These are phyloP conservation scores for Zaprionus lineosus DNA, from an alignment of 2,888 invertebrate species.

Conservation along the genomic window DNA sequence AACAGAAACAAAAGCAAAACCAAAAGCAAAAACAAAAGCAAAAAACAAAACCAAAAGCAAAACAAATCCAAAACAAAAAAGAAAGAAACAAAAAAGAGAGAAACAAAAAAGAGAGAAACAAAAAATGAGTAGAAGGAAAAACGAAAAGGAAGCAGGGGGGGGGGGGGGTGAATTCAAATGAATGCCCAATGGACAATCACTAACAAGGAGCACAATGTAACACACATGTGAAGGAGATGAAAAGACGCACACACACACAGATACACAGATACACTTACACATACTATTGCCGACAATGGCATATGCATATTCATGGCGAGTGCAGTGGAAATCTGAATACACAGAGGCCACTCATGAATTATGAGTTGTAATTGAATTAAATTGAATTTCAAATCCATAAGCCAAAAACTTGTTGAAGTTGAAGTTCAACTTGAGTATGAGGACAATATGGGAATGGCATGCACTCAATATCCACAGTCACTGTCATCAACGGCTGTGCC, in stretches of 20 bases:
- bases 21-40: too few relatives aligned
- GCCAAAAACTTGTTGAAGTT: constrained; percentile 10
- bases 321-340: constrained; percentile 37
- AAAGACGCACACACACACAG: neutral
- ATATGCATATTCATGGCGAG: constrained; percentile 48
- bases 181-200: constrained; percentile 74
- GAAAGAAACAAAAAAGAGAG: constrained; percentile 1
- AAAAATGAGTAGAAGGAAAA: constrained; percentile 29
- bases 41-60: constrained; percentile 19
- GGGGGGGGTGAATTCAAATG: constrained; percentile 63
- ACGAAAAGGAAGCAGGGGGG: too few relatives aligned
- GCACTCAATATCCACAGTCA: constrained; percentile 5
- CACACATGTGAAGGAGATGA: constrained; percentile 12
- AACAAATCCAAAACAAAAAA: constrained; percentile 11
- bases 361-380: constrained; percentile 71
- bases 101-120: constrained; percentile 22
- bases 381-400: constrained; percentile 18
- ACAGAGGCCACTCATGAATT: constrained; percentile 66
- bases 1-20: constrained; percentile 6
- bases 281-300: constrained; percentile 31
- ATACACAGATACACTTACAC: neutral
- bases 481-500: constrained; percentile 23
- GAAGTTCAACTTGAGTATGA: constrained; percentile 13
- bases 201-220: constrained; percentile 34
- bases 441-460: constrained; percentile 15